These are phyloP conservation scores for Aphaenogaster floridana DNA, from an alignment of 1,140 invertebrate genomes.

Conservation along the genomic window DNA sequence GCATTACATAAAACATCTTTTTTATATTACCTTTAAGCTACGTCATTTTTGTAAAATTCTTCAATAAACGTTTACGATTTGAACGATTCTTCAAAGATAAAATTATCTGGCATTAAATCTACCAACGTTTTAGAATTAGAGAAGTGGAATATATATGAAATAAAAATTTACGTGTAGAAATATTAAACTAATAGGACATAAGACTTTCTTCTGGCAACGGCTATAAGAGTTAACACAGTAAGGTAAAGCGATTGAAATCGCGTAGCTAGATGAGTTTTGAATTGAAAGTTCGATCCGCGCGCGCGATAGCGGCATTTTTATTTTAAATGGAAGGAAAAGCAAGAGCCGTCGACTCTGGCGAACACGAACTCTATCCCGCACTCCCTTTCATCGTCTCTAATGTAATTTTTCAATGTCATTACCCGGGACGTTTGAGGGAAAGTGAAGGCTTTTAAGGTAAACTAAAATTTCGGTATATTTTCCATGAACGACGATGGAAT, in stretches of 20 bases:
- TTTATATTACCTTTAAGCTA: conserved; percentile 12
- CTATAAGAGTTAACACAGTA: neutral
- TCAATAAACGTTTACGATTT: conserved; percentile 6
- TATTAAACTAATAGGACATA: neutral
- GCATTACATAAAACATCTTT: neutral
- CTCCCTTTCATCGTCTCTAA: conserved; percentile 78
- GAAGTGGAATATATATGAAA: conserved; percentile 14
- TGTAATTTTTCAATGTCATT: conserved; percentile 80
- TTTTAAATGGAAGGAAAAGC: conserved; percentile 75
- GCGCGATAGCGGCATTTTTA: conserved; percentile 76
- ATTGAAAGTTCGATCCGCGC: conserved; percentile 53
- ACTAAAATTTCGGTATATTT: conserved; percentile 74
- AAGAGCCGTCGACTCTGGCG: conserved; percentile 39
- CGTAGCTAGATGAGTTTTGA: conserved; percentile 66
- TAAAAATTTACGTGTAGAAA: neutral
- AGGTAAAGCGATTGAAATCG: conserved; percentile 29
- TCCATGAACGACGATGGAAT: conserved; percentile 59
- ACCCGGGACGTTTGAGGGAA: conserved; percentile 72
- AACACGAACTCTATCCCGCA: conserved; percentile 63
- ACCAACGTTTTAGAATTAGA: conserved; percentile 12
- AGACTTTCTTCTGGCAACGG: neutral
- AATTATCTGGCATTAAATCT: conserved; percentile 58
- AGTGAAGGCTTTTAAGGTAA: conserved; percentile 75
- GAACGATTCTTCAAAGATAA: conserved; percentile 14
- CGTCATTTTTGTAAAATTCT: neutral